Evolutionary conservation across 1,140 invertebrate genomes (phyloP).

Genomic region (Propsilocerus akamusi): DNA sequence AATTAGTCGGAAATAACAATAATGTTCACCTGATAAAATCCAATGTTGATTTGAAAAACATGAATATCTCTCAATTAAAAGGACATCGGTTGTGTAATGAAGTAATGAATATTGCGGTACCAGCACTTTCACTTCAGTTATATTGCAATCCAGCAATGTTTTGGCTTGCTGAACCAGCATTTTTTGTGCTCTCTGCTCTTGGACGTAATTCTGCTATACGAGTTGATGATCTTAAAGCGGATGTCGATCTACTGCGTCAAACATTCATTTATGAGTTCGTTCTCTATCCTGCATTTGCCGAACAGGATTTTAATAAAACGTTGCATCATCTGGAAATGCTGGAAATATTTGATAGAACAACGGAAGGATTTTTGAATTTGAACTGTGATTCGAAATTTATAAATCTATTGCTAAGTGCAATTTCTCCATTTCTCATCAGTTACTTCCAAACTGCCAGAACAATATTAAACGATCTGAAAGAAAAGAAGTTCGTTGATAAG

Average conservation of each 20-base stretch:
- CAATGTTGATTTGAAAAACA: slow-evolving; percentile 21
- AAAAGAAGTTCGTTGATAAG: slow-evolving; percentile 14
- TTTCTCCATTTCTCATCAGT: neutral
- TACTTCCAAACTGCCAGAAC: neutral
- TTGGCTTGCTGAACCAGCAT: slow-evolving; percentile 37
- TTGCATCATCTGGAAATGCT: neutral
- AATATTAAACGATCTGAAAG: neutral
- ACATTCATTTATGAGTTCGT: slow-evolving; percentile 11
- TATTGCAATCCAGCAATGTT: slow-evolving; percentile 54
- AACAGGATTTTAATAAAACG: slow-evolving; percentile 16
- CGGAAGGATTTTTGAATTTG: neutral
- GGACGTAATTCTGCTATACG: slow-evolving; percentile 10
- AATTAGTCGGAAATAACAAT: slow-evolving; percentile 11
- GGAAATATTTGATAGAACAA: neutral
- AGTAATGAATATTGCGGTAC: slow-evolving; percentile 44
- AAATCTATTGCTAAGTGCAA: neutral
- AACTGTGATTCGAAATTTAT: neutral
- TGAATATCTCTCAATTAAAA: slow-evolving; percentile 30
- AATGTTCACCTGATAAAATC: slow-evolving; percentile 14
- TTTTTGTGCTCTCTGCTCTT: slow-evolving; percentile 28
- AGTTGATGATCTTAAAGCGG: slow-evolving; percentile 5
- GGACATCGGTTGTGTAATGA: slow-evolving; percentile 39
- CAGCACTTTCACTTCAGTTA: slow-evolving; percentile 45
- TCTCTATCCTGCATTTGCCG: slow-evolving; percentile 19
- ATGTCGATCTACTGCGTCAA: slow-evolving; percentile 10